phyloP scores from a whole-genome alignment of 2,888 invertebrate species.

The Sisyra terminalis region DNA sequence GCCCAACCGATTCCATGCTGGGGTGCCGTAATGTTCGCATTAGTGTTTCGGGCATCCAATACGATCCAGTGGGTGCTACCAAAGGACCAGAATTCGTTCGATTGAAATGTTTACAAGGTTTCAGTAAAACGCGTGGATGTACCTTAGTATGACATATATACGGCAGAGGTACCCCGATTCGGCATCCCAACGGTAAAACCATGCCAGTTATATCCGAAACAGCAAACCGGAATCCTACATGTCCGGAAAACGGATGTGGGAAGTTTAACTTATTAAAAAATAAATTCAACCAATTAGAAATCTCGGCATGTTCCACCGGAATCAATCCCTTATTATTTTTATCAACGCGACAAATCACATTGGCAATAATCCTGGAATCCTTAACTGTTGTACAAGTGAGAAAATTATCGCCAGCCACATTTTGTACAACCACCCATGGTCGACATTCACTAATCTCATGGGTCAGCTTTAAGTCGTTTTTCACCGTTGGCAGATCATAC shows the following conservation, averaged over 20 bases:
- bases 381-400: conserved; percentile 71
- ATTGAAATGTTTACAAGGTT: conserved; percentile 43
- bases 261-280: conserved; percentile 50
- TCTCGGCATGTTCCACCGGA: conserved; percentile 47
- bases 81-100: conserved; percentile 34
- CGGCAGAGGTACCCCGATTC: conserved; percentile 64
- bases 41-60: conserved; percentile 43
- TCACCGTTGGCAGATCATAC: conserved; percentile 47
- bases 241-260: conserved; percentile 53
- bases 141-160: conserved; percentile 62
- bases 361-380: conserved; percentile 60
- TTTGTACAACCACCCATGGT: conserved; percentile 65
- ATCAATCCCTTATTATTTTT: conserved; percentile 46
- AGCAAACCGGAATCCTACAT: conserved; percentile 62
- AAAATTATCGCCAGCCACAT: conserved; percentile 58
- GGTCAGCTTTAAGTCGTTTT: conserved; percentile 44
- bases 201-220: conserved; percentile 37
- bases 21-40: conserved; percentile 29
- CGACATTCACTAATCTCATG: conserved; percentile 55
- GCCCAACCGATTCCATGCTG: conserved; percentile 33
- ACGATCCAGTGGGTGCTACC: conserved; percentile 29
- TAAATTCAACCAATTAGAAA: conserved; percentile 53
- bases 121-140: conserved; percentile 45
- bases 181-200: conserved; percentile 46
- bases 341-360: conserved; percentile 63